Percentiles rank a stretch among this genome's conserved stretches.
These are phyloP conservation scores for Pissodes strobi DNA, from an alignment of 1,140 invertebrate genomes.

Conservation along the genomic window DNA sequence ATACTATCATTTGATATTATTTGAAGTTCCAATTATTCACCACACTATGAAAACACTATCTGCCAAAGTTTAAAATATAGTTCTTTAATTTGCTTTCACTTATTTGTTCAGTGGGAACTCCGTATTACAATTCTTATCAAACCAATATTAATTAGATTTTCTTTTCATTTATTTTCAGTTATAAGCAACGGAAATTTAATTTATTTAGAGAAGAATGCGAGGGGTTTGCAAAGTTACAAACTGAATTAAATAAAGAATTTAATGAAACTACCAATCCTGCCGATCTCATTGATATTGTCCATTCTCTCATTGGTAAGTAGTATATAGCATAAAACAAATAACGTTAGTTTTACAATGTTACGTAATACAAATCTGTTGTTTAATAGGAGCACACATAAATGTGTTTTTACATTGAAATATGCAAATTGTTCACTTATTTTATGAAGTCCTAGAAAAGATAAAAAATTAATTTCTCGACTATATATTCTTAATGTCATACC, in stretches of 20 bases:
- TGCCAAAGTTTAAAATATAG: slow-evolving; percentile 23
- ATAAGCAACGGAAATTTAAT: slow-evolving; percentile 99
- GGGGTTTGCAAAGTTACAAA: slow-evolving; percentile 96
- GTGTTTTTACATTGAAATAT: no score
- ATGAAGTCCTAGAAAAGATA: no score
- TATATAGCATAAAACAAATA: background rate
- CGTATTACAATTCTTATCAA: background rate
- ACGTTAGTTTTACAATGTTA: background rate
- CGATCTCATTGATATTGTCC: slow-evolving; percentile 80
- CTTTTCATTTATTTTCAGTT: slow-evolving; percentile 74
- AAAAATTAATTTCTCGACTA: no score
- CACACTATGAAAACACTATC: no score
- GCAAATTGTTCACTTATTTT: no score
- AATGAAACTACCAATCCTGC: slow-evolving; percentile 65
- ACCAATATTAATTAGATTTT: background rate
- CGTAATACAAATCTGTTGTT: no score
- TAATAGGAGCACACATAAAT: no score
- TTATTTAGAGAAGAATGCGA: slow-evolving; percentile 98
- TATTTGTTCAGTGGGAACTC: no score
- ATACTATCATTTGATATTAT: no score
- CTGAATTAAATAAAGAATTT: slow-evolving; percentile 92
- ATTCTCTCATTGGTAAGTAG: slow-evolving; percentile 89
- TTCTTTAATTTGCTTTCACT: background rate
- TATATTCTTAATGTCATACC: no score
- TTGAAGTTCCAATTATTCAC: no score